Evolutionary conservation across 2,888 invertebrate genomes (phyloP), one percentile per base, ranked within the genome.

Genomic region (Gasteruption jaculator): DNA sequence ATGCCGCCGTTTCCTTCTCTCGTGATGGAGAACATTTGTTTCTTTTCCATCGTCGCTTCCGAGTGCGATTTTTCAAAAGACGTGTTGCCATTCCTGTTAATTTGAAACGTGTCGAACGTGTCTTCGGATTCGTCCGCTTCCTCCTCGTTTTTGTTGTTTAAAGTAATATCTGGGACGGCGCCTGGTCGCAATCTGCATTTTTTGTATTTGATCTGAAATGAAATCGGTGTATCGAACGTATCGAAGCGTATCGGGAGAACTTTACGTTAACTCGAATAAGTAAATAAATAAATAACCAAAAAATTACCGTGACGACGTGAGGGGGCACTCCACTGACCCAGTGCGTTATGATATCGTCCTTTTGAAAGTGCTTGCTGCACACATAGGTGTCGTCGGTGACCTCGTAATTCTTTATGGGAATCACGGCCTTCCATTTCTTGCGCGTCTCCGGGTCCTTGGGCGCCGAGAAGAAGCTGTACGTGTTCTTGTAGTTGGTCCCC

Each of bases 271-370:
- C 5, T 16, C 7, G 14, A 11, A 24, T 8, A 24, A n/a, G 14
- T 38, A 15, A 10, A 5, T 37, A 10, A 38, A 38, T 4, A 2
- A 18, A 20, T 18, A 21, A 10, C 12, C 11, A 11, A 30, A 5
- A 39, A 57, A 60, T 56, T 53, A 65, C 68, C 10, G 61, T 61
- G 32, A 68, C 57, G 29, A 67, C 66, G 43, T 66, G 62, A 1
- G 68, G 68, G 14, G 68, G 68, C 10, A 64, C 57, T 11, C 68
- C 68, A 39, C 68, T 68, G 22, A 63, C 57, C 68, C 68, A 68
- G 31, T 68, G 68, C 2, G 68, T 67, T 30, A 68, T 64, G 21
- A 68, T 63, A 49, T 68, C 68, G 19, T 57, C 49, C 21, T 59
- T 57, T 19, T 56, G 49, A 48, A 68, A 68, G 45, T 68, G 66